A percentile compares a stretch with the other conserved stretches of the same genome.
Evolutionary conservation across 2,888 invertebrate genomes (phyloP).

Genomic region (Thereva unica): DNA sequence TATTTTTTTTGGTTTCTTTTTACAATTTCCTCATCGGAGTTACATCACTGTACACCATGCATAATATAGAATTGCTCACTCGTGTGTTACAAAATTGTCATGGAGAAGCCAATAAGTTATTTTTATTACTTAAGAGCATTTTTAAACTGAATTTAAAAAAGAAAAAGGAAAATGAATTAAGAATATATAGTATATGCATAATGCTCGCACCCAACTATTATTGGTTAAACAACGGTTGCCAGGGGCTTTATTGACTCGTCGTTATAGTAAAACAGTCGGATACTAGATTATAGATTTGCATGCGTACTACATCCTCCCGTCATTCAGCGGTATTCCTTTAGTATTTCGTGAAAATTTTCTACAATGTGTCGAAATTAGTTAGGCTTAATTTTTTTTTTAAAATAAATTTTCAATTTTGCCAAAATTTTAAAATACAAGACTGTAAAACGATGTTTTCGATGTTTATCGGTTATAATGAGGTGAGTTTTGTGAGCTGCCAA

Average conservation of each 20-base stretch:
- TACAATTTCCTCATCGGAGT: no score
- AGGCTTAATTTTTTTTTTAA: background rate
- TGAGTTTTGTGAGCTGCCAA: conserved; percentile 38
- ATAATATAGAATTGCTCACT: no score
- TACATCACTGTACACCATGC: no score
- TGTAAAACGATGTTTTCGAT: conserved; percentile 47
- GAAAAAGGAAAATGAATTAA: background rate
- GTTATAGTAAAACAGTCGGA: conserved; percentile 28
- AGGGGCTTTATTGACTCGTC: conserved; percentile 35
- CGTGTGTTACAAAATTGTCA: no score
- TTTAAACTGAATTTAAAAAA: no score
- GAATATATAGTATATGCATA: background rate
- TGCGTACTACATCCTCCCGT: conserved; percentile 9
- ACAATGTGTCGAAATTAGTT: background rate
- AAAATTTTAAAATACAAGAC: background rate
- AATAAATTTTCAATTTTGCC: background rate
- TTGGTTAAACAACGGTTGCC: conserved; percentile 39
- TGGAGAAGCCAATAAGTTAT: no score
- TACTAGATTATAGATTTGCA: background rate
- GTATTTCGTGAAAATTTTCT: no score
- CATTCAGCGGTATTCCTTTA: no score
- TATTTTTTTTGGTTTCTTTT: no score
- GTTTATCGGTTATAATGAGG: conserved; percentile 47
- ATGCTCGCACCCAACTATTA: conserved; percentile 15
- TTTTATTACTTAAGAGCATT: no score